Evolutionary conservation across 2,113 vertebrate genomes (phyloP).

Genomic region (Clarias gariepinus): DNA sequence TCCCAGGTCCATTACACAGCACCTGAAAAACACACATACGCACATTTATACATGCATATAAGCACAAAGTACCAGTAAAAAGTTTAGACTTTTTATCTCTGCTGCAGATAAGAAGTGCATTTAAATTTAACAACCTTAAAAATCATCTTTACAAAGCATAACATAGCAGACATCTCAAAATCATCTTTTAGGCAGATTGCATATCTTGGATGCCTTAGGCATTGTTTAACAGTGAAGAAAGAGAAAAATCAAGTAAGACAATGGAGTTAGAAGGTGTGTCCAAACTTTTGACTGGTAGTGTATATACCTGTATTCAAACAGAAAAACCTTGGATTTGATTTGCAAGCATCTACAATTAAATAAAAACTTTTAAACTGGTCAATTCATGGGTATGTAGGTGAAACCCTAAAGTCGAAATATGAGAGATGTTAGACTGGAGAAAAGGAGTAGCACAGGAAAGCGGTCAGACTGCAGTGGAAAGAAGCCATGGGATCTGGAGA

Average conservation of each 20-base stretch:
- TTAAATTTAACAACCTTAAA: too few species aligned
- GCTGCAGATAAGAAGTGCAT: too few species aligned
- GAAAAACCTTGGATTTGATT: background rate
- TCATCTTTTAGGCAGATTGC: too few species aligned
- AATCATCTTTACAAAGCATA: too few species aligned
- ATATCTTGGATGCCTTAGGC: too few species aligned
- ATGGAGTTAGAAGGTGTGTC: too few species aligned
- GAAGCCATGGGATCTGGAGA: slow-evolving; percentile 61
- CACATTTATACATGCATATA: background rate
- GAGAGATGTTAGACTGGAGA: slow-evolving; percentile 42
- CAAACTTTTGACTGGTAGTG: too few species aligned
- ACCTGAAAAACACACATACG: slow-evolving; percentile 76
- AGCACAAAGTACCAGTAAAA: too few species aligned
- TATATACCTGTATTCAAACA: background rate
- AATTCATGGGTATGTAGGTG: background rate
- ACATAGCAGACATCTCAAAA: too few species aligned
- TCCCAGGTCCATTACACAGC: slow-evolving; percentile 94
- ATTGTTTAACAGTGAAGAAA: too few species aligned
- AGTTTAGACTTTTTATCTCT: too few species aligned
- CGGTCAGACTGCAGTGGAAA: slow-evolving; percentile 55
- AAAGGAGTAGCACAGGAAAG: slow-evolving; percentile 60
- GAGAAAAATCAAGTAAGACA: too few species aligned
- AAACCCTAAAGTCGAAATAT: slow-evolving; percentile 34
- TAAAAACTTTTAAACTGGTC: background rate
- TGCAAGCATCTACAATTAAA: background rate